phyloP scores from a whole-genome alignment of 2,888 invertebrate genomes.

The Cerceris ruficornis region DNA sequence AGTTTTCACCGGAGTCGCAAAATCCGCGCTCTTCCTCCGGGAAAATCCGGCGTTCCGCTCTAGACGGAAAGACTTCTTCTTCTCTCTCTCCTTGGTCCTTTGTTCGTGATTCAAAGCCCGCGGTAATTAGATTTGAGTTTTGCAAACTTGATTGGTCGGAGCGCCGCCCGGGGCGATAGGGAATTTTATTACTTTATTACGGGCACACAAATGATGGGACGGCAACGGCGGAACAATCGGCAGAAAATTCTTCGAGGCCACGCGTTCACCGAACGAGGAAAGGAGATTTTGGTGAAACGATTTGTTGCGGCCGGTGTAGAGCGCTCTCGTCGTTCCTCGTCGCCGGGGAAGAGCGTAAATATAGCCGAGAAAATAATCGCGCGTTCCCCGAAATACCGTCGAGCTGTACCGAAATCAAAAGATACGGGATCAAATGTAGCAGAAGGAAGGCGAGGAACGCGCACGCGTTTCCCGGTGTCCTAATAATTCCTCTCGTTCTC shows the following conservation, averaged over 20 bases:
- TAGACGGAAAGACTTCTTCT: constrained; percentile 53
- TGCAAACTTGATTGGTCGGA: constrained; percentile 64
- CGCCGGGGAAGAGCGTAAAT: too few relatives aligned
- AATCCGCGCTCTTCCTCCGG: constrained; percentile 15
- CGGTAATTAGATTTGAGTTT: constrained; percentile 68
- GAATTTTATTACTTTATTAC: constrained; percentile 68
- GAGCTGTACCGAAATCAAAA: too few relatives aligned
- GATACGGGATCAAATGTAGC: too few relatives aligned
- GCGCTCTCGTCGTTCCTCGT: too few relatives aligned
- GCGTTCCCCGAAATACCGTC: too few relatives aligned
- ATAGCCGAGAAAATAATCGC: too few relatives aligned
- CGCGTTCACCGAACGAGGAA: constrained; percentile 18
- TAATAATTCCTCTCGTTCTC: neutral
- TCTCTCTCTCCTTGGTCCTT: constrained; percentile 43
- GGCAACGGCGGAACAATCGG: constrained; percentile 45
- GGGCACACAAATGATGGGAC: constrained; percentile 52
- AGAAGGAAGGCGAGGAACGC: neutral
- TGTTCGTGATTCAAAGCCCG: constrained; percentile 62
- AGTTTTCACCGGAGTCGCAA: constrained; percentile 2
- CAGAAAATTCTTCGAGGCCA: constrained; percentile 40
- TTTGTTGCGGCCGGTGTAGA: neutral
- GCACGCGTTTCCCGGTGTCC: neutral
- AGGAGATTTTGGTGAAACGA: neutral
- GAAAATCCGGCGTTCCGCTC: constrained; percentile 40
- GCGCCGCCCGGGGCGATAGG: constrained; percentile 48